Evolutionary conservation across 2,113 vertebrate genomes (phyloP).

Genomic region (Percina caprodes): DNA sequence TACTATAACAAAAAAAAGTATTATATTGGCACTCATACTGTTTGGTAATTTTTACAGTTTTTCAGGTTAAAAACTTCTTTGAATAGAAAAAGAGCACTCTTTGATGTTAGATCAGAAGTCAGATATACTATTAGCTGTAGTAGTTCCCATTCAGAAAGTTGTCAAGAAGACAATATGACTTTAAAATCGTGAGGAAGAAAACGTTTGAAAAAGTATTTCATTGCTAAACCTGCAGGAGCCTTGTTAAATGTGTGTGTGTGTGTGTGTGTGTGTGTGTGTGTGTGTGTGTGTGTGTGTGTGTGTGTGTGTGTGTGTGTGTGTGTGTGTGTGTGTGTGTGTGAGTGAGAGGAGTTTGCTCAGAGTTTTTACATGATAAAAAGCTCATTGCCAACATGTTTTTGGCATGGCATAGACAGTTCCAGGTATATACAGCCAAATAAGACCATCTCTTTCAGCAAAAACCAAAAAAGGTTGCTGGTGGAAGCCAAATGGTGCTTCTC

Average conservation of each 20-base stretch:
- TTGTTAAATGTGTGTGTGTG: neutral
- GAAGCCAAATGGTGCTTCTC: slow-evolving; percentile 29
- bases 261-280: neutral
- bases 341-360: neutral
- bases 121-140: too few relatives aligned
- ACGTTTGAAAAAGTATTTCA: too few relatives aligned
- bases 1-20: too few relatives aligned
- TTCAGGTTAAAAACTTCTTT: too few relatives aligned
- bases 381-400: slow-evolving; percentile 10
- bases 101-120: too few relatives aligned
- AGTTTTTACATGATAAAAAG: slow-evolving; percentile 13
- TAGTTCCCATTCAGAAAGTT: too few relatives aligned
- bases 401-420: neutral
- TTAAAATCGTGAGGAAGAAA: neutral
- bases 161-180: too few relatives aligned
- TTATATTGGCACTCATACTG: too few relatives aligned
- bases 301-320: neutral
- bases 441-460: neutral
- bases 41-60: too few relatives aligned
- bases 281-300: neutral
- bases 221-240: too few relatives aligned
- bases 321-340: neutral
- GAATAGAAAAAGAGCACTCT: too few relatives aligned
- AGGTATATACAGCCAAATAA: neutral
- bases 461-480: neutral